Base-by-base conservation (phyloP, 2,797 vertebrate species). In the Hoplostethus atlanticus region DNA sequence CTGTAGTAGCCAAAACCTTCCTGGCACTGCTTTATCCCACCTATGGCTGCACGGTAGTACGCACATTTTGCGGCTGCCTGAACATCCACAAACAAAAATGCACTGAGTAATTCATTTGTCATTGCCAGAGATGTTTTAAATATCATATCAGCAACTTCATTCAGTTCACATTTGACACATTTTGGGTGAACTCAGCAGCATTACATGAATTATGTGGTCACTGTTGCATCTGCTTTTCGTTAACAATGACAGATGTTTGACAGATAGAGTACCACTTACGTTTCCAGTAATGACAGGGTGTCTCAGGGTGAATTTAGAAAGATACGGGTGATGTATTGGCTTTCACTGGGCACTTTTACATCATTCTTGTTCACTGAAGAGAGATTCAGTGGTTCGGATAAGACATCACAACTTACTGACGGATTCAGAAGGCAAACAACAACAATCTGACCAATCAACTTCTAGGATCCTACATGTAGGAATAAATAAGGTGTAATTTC, bases 351-450 rank as follows among this genome's bases (percentile, higher is more conserved):
- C 48, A 42, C 21, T 64, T 71, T 28, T 28, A 28, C 28, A 76
- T 60, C 30, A 31, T 52, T 68, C 31, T 57, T 80, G 71, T 79
- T 81, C 68, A 68, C 21, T 55, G 16, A 28, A 28, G 47, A 73
- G 36, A 42, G 58, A 74, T 66, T 76, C 44, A 46, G 60, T 64
- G 16, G 48, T 44, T 80, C 72, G 31, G 46, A 36, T 46, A 13
- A 64, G 47, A 55, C 21, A 36, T 40, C 3, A 1, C 54, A 52
- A 64, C 12, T 15, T 21, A 50, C 53, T 68, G 28, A 76, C 58
- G 50, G 52, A 68, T 76, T 42, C n/a, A 61, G 48, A 34, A 17
- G 15, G 40, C 31, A 46, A 73, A 74, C 28, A 36, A 48, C 28
- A 48, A 44, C 28, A 48, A 4, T 13, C 21, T 13, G 47, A n/a